These are phyloP conservation scores for Smittia sp. DNA, from an alignment of 2,888 invertebrate species.

Conservation along the genomic window DNA sequence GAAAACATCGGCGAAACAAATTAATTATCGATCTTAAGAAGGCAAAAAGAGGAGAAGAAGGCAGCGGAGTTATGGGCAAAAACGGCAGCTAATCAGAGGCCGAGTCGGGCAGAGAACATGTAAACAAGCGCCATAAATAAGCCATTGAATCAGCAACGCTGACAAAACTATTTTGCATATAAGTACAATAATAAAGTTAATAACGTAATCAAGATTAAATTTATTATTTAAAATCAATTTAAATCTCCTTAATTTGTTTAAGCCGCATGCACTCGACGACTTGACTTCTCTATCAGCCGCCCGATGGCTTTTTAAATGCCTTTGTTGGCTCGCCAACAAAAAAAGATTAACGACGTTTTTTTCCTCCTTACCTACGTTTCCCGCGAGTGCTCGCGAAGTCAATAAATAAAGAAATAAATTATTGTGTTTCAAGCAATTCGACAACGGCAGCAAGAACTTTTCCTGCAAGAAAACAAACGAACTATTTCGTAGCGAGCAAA, in stretches of 20 bases:
- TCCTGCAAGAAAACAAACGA: background rate
- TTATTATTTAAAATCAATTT: conserved; percentile 41
- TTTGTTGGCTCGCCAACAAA: background rate
- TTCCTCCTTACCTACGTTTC: background rate
- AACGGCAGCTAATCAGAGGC: background rate
- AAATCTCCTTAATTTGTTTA: conserved; percentile 41
- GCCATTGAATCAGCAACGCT: background rate
- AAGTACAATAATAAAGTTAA: conserved; percentile 35
- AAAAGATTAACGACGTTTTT: conserved; percentile 32
- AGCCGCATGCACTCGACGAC: conserved; percentile 19
- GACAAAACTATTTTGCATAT: conserved; percentile 15
- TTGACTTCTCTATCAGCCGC: conserved; percentile 31
- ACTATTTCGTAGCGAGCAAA: background rate
- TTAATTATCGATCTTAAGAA: conserved; percentile 38
- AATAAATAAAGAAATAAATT: conserved; percentile 39
- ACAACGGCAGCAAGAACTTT: conserved; percentile 4
- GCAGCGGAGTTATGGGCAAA: background rate
- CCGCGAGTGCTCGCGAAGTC: background rate
- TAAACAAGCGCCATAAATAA: conserved; percentile 13
- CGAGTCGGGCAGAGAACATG: background rate
- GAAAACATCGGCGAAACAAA: conserved; percentile 36
- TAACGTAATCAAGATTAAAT: conserved; percentile 41
- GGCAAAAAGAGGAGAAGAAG: background rate
- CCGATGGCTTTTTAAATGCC: background rate
- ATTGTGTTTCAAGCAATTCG: conserved; percentile 31